phyloP scores from a whole-genome alignment of 2,113 vertebrate genomes.

The Micronisus gabar region DNA sequence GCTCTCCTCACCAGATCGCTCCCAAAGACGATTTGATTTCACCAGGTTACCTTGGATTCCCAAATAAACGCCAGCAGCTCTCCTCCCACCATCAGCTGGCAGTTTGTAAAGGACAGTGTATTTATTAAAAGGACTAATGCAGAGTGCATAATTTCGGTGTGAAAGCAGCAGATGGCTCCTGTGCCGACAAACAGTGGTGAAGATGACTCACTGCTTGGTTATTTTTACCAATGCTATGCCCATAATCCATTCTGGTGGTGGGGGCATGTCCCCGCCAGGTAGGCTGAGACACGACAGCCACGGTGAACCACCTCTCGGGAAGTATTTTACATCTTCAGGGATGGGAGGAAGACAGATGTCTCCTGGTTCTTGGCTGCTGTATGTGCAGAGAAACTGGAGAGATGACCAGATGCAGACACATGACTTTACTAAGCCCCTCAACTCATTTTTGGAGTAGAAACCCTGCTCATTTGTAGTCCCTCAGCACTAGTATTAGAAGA shows the following conservation, averaged over 20 bases:
- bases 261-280: neutral
- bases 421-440: neutral
- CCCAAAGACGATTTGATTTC: neutral
- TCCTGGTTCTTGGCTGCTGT: neutral
- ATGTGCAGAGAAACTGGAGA: neutral
- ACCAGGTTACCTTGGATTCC: neutral
- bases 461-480: neutral
- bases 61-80: neutral
- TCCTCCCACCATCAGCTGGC: neutral
- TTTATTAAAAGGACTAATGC: conserved; percentile 11
- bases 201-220: conserved; percentile 6
- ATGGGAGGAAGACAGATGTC: neutral
- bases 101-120: neutral
- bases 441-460: neutral
- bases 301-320: neutral
- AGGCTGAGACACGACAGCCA: neutral
- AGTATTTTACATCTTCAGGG: neutral
- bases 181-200: neutral
- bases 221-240: conserved; percentile 11
- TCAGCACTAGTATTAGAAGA: neutral
- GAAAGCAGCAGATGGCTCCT: neutral
- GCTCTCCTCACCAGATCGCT: accelerated
- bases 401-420: neutral
- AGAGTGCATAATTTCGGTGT: neutral
- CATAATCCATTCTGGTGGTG: neutral